A percentile compares a stretch with the other conserved stretches of the same genome.
These are phyloP conservation scores for Axea sp. DNA, from an alignment of 2,888 invertebrate genomes.

Conservation along the genomic window DNA sequence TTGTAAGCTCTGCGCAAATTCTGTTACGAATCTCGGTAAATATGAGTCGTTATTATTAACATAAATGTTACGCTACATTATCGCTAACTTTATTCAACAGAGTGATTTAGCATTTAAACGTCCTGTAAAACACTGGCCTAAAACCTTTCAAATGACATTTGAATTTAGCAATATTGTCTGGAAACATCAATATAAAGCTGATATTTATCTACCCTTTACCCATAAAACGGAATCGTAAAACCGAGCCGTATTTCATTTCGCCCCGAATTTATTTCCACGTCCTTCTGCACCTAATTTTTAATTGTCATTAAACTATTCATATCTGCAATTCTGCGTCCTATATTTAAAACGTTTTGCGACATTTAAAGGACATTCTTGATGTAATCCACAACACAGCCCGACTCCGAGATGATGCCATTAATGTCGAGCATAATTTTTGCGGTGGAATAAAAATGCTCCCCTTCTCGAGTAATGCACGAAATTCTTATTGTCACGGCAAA, in stretches of 20 bases:
- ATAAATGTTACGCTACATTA: too few species aligned
- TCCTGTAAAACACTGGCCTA: not conserved
- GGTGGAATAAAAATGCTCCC: slow-evolving; percentile 57
- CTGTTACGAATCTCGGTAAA: too few species aligned
- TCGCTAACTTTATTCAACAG: too few species aligned
- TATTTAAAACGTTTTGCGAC: slow-evolving; percentile 54
- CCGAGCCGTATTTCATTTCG: slow-evolving; percentile 5
- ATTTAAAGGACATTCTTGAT: slow-evolving; percentile 63
- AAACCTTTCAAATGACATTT: slow-evolving; percentile 40
- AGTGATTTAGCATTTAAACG: too few species aligned
- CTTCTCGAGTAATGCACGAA: slow-evolving; percentile 40
- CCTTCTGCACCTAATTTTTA: slow-evolving; percentile 50
- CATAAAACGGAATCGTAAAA: slow-evolving; percentile 29
- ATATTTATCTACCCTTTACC: slow-evolving; percentile 52
- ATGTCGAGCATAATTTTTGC: slow-evolving; percentile 57
- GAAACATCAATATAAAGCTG: slow-evolving; percentile 28
- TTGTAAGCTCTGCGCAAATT: too few species aligned
- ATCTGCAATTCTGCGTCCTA: slow-evolving; percentile 48
- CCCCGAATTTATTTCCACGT: slow-evolving; percentile 24
- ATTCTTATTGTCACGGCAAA: slow-evolving; percentile 58
- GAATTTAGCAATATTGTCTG: slow-evolving; percentile 11
- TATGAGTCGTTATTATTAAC: too few species aligned
- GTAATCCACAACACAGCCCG: slow-evolving; percentile 39
- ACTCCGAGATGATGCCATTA: slow-evolving; percentile 58
- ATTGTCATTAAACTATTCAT: slow-evolving; percentile 43